A percentile compares a stretch with the other conserved stretches of the same genome.
Evolutionary conservation across 1,140 invertebrate genomes (phyloP).

Genomic region (Camponotus floridanus): DNA sequence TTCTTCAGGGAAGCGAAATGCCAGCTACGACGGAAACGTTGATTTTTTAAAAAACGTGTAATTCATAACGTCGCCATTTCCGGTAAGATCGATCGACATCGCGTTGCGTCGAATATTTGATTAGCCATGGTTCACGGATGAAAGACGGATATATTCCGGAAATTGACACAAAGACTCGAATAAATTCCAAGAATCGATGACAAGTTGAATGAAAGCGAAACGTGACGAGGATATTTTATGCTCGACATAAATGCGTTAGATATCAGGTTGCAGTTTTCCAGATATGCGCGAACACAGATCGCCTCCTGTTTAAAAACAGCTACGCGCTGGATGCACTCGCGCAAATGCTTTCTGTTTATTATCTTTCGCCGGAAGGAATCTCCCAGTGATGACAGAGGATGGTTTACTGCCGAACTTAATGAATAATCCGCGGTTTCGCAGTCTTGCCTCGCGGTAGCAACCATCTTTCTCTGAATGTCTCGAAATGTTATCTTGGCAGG

Average conservation of each 20-base stretch:
- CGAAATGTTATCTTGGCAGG: constrained; percentile 41
- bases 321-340: constrained; percentile 64
- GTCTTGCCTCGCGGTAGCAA: constrained; percentile 57
- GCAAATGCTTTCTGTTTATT: constrained; percentile 66
- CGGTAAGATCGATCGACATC: constrained; percentile 22
- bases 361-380: constrained; percentile 70
- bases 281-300: constrained; percentile 38
- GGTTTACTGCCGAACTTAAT: constrained; percentile 72
- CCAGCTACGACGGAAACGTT: too few species aligned
- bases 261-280: constrained; percentile 51
- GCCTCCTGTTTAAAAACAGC: constrained; percentile 58
- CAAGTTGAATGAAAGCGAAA: too few species aligned
- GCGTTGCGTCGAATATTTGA: neutral
- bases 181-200: neutral
- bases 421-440: constrained; percentile 72
- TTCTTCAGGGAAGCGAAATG: constrained; percentile 51
- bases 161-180: neutral
- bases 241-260: neutral
- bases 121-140: neutral
- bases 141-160: neutral
- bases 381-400: constrained; percentile 70
- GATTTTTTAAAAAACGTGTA: neutral
- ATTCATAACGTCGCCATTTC: constrained; percentile 11
- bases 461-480: constrained; percentile 54
- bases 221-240: constrained; percentile 12